A percentile compares a stretch with the other conserved stretches of the same genome.
Conservation (phyloP, 2,888 invertebrate genomes). For the Kryphioiulus occultus region DNA sequence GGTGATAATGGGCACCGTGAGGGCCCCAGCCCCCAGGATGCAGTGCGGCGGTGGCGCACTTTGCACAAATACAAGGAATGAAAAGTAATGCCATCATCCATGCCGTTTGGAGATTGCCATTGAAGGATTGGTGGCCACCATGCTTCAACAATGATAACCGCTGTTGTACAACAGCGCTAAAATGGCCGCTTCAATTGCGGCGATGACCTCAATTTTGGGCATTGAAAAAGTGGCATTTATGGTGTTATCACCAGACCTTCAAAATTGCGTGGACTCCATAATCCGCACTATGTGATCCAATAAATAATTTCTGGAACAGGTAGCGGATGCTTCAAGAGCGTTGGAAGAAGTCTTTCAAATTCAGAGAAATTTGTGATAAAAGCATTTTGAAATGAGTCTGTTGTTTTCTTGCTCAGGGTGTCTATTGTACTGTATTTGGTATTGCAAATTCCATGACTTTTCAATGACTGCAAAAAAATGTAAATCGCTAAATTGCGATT, state of each 20-base stretch:
- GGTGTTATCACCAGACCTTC: not conserved
- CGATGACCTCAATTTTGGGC: not conserved
- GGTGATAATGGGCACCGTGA: slow-evolving; percentile 4
- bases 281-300: not conserved
- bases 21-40: not conserved
- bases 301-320: too few relatives aligned
- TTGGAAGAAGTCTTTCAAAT: too few relatives aligned
- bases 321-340: too few relatives aligned
- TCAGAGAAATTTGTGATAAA: too few relatives aligned
- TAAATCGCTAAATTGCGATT: too few relatives aligned
- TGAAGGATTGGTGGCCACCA: not conserved
- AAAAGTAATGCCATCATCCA: not conserved
- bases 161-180: slow-evolving; percentile 7
- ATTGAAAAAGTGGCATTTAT: not conserved
- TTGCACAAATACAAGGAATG: not conserved
- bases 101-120: slow-evolving; percentile 12
- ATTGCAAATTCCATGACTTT: too few relatives aligned
- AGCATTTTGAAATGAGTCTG: too few relatives aligned
- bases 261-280: too few relatives aligned
- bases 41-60: not conserved
- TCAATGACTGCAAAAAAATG: too few relatives aligned
- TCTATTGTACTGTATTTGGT: too few relatives aligned
- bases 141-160: slow-evolving; percentile 33
- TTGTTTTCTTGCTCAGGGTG: too few relatives aligned
- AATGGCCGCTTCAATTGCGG: slow-evolving; percentile 16